Evolutionary conservation across 92 coral and sea anemone genomes (phyloP), one percentile per base, ranked within the genome.

Genomic region (Phenganax subtilis): DNA sequence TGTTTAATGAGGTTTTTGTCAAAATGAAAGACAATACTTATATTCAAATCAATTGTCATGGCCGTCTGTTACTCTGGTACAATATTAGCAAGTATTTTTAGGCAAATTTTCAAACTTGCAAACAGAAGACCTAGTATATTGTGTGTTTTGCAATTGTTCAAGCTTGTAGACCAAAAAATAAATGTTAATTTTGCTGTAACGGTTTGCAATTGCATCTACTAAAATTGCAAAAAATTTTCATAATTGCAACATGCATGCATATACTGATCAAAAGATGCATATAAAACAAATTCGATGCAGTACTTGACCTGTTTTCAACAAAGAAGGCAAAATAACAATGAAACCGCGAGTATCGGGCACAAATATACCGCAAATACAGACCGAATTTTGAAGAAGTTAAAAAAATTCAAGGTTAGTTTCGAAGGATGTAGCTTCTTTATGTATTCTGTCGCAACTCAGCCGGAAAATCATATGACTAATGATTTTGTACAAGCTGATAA

Each of bases 381-480:
- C 2, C 47, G 47, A 37, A 37, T 37, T 37, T 37, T 2, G 47
- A 12, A 64, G 20, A 11, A 44, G 10, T 25, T 20, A 10, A 20
- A 30, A 28, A 28, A 64, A 0, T 17, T 25, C 30, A 3, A 7
- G 10, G 47, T 30, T 89, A 57, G 90, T 87, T 80, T 66, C 75
- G 29, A 92, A 59, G 65, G 20, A 59, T 12, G 65, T 1, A 59
- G 20, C 91, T 59, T 25, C 16, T 14, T 59, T 59, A 10, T 59
- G 12, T 64, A 3, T 37, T 63, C 82, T 85, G 75, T 91, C 96
- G 14, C 92, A 89, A 20, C 91, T 94, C 97, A 91, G 88, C 71
- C 89, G 91, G 0, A 93, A 91, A 51, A 87, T 88, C 83, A 86
- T 87, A 86, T 93, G 91, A 8, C 91, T 84, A 61, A 84, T 87